Conservation (phyloP, 2,888 invertebrate genomes). For the Timema podura region DNA sequence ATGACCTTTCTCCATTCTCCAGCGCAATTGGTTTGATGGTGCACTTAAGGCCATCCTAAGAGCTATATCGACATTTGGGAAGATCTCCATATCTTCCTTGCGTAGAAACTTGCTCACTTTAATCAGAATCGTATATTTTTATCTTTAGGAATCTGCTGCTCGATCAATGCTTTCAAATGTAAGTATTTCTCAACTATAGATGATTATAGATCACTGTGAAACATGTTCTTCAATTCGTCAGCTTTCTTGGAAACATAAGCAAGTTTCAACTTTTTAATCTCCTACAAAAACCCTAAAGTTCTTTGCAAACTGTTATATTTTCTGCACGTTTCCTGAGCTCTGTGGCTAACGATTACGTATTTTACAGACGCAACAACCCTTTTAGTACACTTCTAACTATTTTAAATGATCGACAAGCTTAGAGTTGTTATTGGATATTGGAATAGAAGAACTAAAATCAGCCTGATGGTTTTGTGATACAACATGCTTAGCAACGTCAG, state of each 20-base stretch:
- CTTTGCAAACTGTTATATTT: no score
- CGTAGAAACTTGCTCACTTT: not conserved
- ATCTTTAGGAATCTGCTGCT: not conserved
- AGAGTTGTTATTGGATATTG: not conserved
- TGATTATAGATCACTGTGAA: not conserved
- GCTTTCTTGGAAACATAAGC: not conserved
- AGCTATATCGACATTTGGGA: not conserved
- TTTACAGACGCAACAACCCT: not conserved
- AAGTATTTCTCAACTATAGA: not conserved
- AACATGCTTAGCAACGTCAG: no score
- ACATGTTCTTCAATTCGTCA: not conserved
- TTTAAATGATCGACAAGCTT: not conserved
- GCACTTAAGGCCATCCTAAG: not conserved
- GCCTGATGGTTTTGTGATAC: no score
- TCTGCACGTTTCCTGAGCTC: not conserved
- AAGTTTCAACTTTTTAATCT: not conserved
- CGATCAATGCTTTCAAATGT: not conserved
- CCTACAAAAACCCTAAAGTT: not conserved
- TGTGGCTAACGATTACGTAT: not conserved
- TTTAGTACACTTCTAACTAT: not conserved
- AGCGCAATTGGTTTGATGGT: not conserved
- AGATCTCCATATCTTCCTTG: not conserved
- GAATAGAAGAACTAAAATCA: no score
- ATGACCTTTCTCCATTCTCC: conserved; percentile 1
- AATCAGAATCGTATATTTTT: not conserved